phyloP scores from a whole-genome alignment of 2,113 vertebrate species.

The Anhinga rufa region DNA sequence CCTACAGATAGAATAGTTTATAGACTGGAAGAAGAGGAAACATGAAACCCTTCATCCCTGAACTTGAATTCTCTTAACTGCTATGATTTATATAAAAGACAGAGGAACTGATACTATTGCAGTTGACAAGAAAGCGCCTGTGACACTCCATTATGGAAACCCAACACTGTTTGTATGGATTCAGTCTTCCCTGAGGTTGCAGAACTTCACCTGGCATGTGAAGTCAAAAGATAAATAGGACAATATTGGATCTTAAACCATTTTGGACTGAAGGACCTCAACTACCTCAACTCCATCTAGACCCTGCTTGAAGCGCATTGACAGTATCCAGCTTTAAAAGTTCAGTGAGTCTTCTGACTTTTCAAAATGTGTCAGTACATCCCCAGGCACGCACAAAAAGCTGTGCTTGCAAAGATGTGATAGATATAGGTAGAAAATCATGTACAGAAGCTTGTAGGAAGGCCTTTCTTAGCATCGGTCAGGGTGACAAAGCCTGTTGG shows the following conservation, averaged over 20 bases:
- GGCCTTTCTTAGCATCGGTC: background rate
- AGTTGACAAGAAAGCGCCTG: background rate
- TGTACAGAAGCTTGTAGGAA: background rate
- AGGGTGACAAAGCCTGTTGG: slow-evolving; percentile 1
- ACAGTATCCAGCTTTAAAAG: background rate
- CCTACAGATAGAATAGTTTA: background rate
- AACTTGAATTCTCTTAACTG: background rate
- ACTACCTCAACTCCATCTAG: background rate
- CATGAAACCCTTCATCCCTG: background rate
- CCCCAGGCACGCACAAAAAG: background rate
- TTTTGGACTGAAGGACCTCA: background rate
- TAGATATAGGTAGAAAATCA: background rate
- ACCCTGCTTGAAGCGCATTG: background rate
- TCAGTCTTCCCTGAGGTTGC: background rate
- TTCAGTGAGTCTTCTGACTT: background rate
- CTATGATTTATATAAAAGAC: background rate
- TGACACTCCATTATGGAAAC: background rate
- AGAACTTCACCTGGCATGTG: background rate
- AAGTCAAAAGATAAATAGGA: background rate
- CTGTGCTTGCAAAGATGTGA: background rate
- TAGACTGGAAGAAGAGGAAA: background rate
- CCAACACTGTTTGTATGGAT: background rate
- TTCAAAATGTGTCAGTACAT: background rate
- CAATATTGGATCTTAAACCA: background rate
- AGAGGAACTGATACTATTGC: background rate